A percentile compares a stretch with the other conserved stretches of the same genome.
These are phyloP conservation scores for Amiota communis DNA, from an alignment of 2,888 invertebrate genomes.

Conservation along the genomic window DNA sequence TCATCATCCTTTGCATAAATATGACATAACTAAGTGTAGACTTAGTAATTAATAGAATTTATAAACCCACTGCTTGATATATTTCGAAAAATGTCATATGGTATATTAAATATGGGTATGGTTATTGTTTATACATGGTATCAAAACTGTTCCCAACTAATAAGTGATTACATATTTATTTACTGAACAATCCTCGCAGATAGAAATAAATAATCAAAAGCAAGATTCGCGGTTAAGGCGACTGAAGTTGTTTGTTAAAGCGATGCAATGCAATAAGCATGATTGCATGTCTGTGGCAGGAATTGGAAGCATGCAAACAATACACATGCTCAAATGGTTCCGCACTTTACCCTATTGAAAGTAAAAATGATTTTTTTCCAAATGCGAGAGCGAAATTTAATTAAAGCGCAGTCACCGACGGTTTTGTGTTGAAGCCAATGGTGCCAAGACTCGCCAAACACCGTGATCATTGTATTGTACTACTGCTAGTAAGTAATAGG, in stretches of 20 bases:
- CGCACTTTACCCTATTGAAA: constrained; percentile 8
- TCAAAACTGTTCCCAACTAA: too few species aligned
- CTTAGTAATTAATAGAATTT: too few species aligned
- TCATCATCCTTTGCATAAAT: too few species aligned
- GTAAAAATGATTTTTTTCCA: constrained; percentile 23
- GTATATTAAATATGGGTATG: too few species aligned
- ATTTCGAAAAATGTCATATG: too few species aligned
- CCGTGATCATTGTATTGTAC: neutral
- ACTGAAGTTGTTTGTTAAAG: constrained; percentile 34
- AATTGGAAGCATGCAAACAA: constrained; percentile 2
- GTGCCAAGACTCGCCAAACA: constrained; percentile 26
- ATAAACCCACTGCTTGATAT: too few species aligned
- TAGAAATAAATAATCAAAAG: neutral
- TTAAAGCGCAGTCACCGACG: neutral
- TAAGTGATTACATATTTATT: too few species aligned
- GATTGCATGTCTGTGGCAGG: constrained; percentile 2
- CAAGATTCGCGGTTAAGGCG: constrained; percentile 20
- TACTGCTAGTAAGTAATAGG: neutral
- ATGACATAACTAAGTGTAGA: too few species aligned
- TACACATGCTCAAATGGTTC: neutral
- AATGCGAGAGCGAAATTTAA: neutral
- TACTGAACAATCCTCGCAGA: constrained; percentile 27
- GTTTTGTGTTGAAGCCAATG: neutral
- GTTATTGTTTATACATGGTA: too few species aligned
- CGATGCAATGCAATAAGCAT: constrained; percentile 16